Conservation (phyloP, 2,797 vertebrate genomes). For the Crocidura indochinensis region DNA sequence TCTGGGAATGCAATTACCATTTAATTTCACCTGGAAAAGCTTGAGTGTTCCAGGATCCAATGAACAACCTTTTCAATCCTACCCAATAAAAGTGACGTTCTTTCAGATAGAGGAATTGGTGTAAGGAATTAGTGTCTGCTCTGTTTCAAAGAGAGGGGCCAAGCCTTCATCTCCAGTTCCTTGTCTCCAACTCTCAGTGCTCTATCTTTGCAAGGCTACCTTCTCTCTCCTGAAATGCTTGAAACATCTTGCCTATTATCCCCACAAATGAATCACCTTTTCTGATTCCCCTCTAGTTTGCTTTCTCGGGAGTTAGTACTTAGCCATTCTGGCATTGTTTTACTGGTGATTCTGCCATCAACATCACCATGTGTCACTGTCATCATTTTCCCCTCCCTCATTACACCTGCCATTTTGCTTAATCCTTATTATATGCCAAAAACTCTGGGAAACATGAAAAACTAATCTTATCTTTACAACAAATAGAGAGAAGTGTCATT, state of each 20-base stretch:
- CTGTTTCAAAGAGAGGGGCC: not conserved
- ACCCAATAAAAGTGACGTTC: not conserved
- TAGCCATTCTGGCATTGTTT: constrained; percentile 8
- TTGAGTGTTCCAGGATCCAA: no score
- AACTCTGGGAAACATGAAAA: not conserved
- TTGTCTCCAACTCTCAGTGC: not conserved
- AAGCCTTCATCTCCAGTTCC: not conserved
- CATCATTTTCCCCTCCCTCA: no score
- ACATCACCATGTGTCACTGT: not conserved
- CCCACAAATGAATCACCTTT: not conserved
- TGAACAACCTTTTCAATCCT: no score
- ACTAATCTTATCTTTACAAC: not conserved
- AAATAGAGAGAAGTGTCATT: not conserved
- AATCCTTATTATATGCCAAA: not conserved
- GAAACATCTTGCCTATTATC: not conserved
- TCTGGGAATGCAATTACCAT: no score
- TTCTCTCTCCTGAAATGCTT: not conserved
- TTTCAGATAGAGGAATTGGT: not conserved
- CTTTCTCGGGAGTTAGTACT: not conserved
- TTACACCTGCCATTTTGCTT: not conserved
- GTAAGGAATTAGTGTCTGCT: not conserved
- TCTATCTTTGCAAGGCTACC: not conserved
- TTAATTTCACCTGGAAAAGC: no score
- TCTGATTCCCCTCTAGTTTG: not conserved
- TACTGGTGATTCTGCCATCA: not conserved